Conservation (phyloP, 1,140 invertebrate species). For the Pseudomyrmex gracilis region DNA sequence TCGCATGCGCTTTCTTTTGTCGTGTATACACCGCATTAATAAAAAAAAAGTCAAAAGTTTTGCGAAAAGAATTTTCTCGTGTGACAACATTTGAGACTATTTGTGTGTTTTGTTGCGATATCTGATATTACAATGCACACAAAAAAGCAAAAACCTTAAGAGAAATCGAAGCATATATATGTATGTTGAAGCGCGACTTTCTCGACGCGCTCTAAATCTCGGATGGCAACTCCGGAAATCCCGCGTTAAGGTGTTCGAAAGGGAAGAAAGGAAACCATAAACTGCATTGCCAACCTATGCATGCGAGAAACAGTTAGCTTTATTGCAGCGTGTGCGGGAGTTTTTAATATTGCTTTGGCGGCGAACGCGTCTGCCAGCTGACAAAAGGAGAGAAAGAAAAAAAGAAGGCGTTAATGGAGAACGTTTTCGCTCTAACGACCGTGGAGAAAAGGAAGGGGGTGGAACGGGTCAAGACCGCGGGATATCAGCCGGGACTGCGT, state of each 20-base stretch:
- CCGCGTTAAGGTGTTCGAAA: constrained; percentile 42
- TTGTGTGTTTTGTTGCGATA: not conserved
- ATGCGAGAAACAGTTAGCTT: constrained; percentile 80
- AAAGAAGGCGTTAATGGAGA: constrained; percentile 82
- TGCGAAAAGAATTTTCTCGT: not conserved
- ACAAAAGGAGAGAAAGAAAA: constrained; percentile 76
- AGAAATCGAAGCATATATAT: too few relatives aligned
- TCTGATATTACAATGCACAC: not conserved
- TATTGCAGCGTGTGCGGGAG: constrained; percentile 79
- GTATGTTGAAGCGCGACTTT: constrained; percentile 6
- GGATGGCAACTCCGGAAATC: constrained; percentile 15
- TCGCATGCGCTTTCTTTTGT: not conserved
- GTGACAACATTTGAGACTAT: not conserved
- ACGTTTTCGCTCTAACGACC: constrained; percentile 84
- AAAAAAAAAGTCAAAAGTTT: not conserved
- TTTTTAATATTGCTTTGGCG: constrained; percentile 84
- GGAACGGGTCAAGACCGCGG: constrained; percentile 71
- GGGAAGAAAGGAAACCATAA: constrained; percentile 57
- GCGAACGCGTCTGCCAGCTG: constrained; percentile 82
- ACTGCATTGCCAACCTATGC: constrained; percentile 63
- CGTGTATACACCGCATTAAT: not conserved
- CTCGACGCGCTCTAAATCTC: constrained; percentile 27
- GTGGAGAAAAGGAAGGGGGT: constrained; percentile 76
- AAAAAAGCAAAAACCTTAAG: not conserved
- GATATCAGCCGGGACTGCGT: constrained; percentile 68